phyloP scores from a whole-genome alignment of 2,797 vertebrate species.

The Podarcis siculus region DNA sequence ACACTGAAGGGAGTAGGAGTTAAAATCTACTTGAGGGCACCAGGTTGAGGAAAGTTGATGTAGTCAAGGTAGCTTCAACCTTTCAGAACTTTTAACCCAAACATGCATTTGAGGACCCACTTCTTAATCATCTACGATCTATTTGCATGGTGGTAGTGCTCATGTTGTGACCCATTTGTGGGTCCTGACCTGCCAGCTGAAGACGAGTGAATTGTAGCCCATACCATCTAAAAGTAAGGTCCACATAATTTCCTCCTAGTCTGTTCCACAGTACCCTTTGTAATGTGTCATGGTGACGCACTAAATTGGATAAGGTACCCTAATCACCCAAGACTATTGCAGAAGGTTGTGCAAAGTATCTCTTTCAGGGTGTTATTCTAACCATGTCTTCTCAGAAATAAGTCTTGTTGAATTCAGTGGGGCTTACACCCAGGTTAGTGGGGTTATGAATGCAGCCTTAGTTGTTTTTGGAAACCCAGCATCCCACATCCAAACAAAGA shows the following conservation, averaged over 20 bases:
- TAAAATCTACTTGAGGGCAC: neutral
- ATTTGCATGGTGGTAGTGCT: too few relatives aligned
- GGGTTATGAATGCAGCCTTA: too few relatives aligned
- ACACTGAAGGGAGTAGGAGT: neutral
- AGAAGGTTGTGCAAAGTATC: neutral
- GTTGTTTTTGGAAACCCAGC: neutral
- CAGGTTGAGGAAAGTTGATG: neutral
- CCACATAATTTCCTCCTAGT: neutral
- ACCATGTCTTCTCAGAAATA: too few relatives aligned
- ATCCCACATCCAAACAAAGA: neutral
- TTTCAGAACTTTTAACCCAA: too few relatives aligned
- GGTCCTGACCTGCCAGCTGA: neutral
- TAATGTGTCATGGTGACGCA: neutral
- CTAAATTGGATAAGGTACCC: neutral
- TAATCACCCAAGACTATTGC: neutral
- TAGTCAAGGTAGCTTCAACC: too few relatives aligned
- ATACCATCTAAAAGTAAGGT: too few relatives aligned
- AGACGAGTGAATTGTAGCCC: too few relatives aligned
- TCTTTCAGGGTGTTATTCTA: neutral
- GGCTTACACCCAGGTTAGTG: too few relatives aligned
- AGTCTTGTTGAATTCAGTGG: too few relatives aligned
- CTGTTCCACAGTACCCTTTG: neutral
- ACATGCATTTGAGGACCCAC: too few relatives aligned
- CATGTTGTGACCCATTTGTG: too few relatives aligned
- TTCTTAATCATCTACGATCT: too few relatives aligned